phyloP scores from a whole-genome alignment of 1,140 invertebrate genomes.

The Bombus picipes region DNA sequence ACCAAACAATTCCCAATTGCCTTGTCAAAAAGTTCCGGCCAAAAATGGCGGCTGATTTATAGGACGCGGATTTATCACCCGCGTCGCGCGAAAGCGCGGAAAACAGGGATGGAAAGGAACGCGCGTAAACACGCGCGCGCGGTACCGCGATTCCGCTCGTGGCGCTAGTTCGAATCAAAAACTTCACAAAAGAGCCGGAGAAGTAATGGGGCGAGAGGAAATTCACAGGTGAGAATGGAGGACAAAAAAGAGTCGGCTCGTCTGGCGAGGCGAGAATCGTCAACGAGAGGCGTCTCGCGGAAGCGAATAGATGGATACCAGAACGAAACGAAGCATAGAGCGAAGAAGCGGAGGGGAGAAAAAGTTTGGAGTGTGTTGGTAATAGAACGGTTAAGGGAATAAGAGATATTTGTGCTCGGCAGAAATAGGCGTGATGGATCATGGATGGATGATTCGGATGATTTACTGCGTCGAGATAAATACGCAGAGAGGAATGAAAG shows the following conservation, averaged over 20 bases:
- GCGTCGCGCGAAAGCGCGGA: slow-evolving; percentile 43
- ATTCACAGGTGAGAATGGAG: not conserved
- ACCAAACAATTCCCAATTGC: slow-evolving; percentile 78
- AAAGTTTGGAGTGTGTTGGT: no score
- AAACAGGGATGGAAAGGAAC: slow-evolving; percentile 33
- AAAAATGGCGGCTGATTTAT: slow-evolving; percentile 74
- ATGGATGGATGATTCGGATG: no score
- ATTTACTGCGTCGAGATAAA: no score
- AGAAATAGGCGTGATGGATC: no score
- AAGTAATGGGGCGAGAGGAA: slow-evolving; percentile 6
- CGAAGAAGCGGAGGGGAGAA: no score
- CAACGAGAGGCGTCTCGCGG: not conserved
- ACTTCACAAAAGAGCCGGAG: not conserved
- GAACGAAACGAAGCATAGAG: not conserved
- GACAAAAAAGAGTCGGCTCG: no score
- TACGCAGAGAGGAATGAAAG: no score
- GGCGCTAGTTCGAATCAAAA: slow-evolving; percentile 1
- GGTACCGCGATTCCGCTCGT: slow-evolving; percentile 5
- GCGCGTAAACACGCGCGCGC: not conserved
- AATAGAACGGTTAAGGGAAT: no score
- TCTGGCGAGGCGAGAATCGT: not conserved
- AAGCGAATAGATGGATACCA: not conserved
- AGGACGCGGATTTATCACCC: slow-evolving; percentile 66
- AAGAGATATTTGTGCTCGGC: no score
- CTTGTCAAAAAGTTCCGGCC: slow-evolving; percentile 76